These are phyloP conservation scores for Equus przewalskii DNA, from an alignment of 2,113 vertebrate species.

Conservation along the genomic window DNA sequence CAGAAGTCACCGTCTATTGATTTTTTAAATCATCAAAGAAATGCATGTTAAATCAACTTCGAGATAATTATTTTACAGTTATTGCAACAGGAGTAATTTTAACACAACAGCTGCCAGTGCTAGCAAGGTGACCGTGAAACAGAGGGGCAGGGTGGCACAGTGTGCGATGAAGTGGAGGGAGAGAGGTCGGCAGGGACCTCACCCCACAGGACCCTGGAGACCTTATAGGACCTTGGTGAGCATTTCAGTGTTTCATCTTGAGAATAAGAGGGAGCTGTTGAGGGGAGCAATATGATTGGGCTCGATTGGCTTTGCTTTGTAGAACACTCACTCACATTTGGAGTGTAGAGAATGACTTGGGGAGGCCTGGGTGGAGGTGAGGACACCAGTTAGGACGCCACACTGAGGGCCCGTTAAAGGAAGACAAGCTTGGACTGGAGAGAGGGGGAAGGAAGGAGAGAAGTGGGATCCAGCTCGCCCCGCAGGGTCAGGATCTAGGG, in stretches of 20 bases:
- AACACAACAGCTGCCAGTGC: neutral
- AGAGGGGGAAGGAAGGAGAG: neutral
- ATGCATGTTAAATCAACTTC: conserved; percentile 18
- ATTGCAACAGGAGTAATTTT: neutral
- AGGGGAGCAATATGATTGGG: neutral
- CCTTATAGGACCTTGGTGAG: neutral
- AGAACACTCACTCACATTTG: neutral
- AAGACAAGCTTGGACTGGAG: neutral
- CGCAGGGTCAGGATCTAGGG: neutral
- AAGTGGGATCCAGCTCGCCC: neutral
- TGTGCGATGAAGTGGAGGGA: neutral
- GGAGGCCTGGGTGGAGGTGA: neutral
- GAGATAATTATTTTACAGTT: conserved; percentile 62
- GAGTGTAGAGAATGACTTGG: neutral
- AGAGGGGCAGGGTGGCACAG: neutral
- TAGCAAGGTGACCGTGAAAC: neutral
- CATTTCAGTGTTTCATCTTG: conserved; percentile 12
- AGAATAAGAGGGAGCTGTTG: neutral
- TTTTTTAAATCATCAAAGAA: conserved; percentile 47
- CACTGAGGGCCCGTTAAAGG: neutral
- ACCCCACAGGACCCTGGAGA: neutral
- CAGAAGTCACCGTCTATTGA: neutral
- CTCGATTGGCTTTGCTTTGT: conserved; percentile 18
- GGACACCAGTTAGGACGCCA: neutral
- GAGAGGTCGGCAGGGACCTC: neutral